Evolutionary conservation across 2,113 vertebrate species (phyloP).

Genomic region (Leptobrachium ailaonicum): DNA sequence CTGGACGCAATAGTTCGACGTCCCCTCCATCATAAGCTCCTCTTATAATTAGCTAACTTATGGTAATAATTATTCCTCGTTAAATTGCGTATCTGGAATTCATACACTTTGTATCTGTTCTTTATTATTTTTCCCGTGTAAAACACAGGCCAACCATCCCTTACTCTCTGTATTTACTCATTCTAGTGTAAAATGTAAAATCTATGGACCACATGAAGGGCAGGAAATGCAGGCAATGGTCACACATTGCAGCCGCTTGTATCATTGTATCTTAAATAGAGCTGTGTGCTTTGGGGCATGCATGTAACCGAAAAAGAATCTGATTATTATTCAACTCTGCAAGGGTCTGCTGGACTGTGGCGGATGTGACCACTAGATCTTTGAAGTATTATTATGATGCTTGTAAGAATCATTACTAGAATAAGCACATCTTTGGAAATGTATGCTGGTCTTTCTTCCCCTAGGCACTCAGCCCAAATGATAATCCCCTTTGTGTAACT

Average conservation of each 20-base stretch:
- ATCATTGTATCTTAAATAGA: constrained; percentile 44
- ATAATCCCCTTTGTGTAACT: constrained; percentile 18
- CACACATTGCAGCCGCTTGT: not conserved
- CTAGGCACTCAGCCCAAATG: not conserved
- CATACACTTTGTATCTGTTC: constrained; percentile 6
- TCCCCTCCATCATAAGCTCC: too few species aligned
- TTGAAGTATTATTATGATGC: not conserved
- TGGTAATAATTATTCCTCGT: not conserved
- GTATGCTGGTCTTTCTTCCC: not conserved
- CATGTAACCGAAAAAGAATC: not conserved
- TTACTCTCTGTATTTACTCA: constrained; percentile 34
- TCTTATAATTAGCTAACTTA: too few species aligned
- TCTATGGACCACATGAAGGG: constrained; percentile 48
- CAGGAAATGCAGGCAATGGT: constrained; percentile 35
- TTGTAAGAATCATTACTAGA: constrained; percentile 12
- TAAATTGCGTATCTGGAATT: not conserved
- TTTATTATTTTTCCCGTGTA: not conserved
- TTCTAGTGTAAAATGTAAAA: constrained; percentile 43
- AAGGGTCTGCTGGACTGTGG: constrained; percentile 7
- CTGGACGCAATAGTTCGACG: too few species aligned
- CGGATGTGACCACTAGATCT: constrained; percentile 38
- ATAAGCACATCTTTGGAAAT: constrained; percentile 22
- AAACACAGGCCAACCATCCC: not conserved
- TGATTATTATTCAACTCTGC: constrained; percentile 2
- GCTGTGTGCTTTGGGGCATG: not conserved